Percentiles rank a stretch among this genome's conserved stretches.
Conservation (phyloP, 2,113 vertebrate species). For the Myrmecobius fasciatus region DNA sequence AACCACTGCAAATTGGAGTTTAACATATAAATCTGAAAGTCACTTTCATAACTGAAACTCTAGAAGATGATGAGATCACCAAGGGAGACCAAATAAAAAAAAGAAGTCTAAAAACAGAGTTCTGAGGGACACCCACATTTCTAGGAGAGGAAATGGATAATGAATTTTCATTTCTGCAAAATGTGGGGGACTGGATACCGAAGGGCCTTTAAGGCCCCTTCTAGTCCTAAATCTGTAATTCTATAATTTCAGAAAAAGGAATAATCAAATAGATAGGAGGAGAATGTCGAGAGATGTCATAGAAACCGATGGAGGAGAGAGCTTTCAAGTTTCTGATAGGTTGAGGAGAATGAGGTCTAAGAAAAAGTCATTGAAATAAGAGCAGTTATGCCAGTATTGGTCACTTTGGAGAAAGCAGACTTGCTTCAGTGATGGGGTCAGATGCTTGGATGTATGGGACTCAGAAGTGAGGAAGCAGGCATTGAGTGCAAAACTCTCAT, state of each 20-base stretch:
- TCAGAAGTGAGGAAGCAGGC: neutral
- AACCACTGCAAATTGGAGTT: neutral
- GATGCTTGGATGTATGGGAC: neutral
- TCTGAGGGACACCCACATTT: neutral
- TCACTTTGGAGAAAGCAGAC: neutral
- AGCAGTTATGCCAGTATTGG: neutral
- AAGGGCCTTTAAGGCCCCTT: neutral
- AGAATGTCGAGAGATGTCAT: neutral
- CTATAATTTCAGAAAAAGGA: neutral
- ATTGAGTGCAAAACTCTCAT: neutral
- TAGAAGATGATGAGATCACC: neutral
- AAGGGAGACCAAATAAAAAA: neutral
- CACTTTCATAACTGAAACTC: neutral
- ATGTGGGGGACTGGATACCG: neutral
- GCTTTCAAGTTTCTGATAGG: neutral
- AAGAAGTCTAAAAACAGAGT: neutral
- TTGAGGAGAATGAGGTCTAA: neutral
- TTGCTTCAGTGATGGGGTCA: neutral
- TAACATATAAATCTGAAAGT: neutral
- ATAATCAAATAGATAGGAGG: neutral
- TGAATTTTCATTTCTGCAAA: neutral
- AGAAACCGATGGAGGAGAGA: neutral
- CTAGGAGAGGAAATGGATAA: neutral
- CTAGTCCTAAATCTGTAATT: neutral
- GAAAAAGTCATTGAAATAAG: neutral